Percentiles rank a stretch among this genome's conserved stretches.
These are phyloP conservation scores for Arbacia lixula DNA, from an alignment of 53 echinoderm and acorn worm genomes.

Conservation along the genomic window DNA sequence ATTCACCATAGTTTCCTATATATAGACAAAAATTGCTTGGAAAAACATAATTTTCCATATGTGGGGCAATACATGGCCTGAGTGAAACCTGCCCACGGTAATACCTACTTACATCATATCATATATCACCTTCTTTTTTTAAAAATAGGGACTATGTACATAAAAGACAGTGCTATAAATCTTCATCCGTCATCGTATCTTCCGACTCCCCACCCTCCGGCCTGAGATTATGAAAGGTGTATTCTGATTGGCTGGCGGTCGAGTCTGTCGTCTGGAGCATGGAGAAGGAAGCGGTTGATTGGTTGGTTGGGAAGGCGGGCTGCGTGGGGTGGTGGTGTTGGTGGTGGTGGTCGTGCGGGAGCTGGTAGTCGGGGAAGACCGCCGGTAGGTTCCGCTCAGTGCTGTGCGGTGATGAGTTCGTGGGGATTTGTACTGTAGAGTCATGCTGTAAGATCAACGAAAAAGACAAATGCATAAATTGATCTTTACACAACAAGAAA, in stretches of 20 bases:
- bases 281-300: slow-evolving; percentile 49
- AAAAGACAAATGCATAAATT: neutral
- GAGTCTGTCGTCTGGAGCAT: neutral
- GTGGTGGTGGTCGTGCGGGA: neutral
- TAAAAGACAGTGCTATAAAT: slow-evolving; percentile 52
- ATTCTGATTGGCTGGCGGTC: slow-evolving; percentile 39
- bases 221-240: slow-evolving; percentile 50
- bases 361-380: slow-evolving; percentile 45
- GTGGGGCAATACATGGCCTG: too few species aligned
- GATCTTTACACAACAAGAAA: neutral
- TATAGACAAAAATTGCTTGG: too few species aligned
- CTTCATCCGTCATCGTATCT: slow-evolving; percentile 45
- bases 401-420: neutral
- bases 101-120: too few species aligned
- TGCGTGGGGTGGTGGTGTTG: neutral
- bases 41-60: too few species aligned
- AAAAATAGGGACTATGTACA: too few species aligned
- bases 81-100: too few species aligned
- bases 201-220: neutral
- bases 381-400: slow-evolving; percentile 9
- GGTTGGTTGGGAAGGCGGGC: slow-evolving; percentile 49
- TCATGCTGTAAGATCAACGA: neutral
- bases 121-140: too few species aligned
- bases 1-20: too few species aligned
- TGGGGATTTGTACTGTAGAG: slow-evolving; percentile 22